Percentiles rank a stretch among this genome's conserved stretches.
phyloP scores from a whole-genome alignment of 2,888 invertebrate genomes.

The Halocaridina rubra region DNA sequence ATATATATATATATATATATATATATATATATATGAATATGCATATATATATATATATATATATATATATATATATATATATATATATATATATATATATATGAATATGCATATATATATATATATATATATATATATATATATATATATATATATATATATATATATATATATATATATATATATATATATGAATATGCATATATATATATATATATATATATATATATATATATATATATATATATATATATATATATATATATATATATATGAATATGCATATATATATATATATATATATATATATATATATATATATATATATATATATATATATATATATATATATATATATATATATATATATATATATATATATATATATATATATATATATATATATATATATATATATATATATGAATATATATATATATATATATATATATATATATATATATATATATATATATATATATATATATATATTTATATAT shows the following conservation, averaged over 20 bases:
- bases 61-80: background rate
- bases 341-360: background rate
- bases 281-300: background rate
- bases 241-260: conserved; percentile 36
- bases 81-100: background rate
- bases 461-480: conserved; percentile 25
- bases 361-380: background rate
- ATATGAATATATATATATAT: background rate
- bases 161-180: background rate
- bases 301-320: background rate
- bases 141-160: background rate
- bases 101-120: conserved; percentile 9
- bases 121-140: conserved; percentile 16
- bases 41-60: background rate
- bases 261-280: conserved; percentile 1
- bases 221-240: conserved; percentile 22
- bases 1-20: conserved; percentile 30
- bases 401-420: background rate
- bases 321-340: background rate
- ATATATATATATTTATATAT: background rate
- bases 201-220: conserved; percentile 32
- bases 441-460: conserved; percentile 20
- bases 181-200: background rate
- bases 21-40: conserved; percentile 3
- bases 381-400: background rate